These are phyloP conservation scores for Synanthedon andrenaeformis DNA, from an alignment of 2,888 invertebrate genomes.

Conservation along the genomic window DNA sequence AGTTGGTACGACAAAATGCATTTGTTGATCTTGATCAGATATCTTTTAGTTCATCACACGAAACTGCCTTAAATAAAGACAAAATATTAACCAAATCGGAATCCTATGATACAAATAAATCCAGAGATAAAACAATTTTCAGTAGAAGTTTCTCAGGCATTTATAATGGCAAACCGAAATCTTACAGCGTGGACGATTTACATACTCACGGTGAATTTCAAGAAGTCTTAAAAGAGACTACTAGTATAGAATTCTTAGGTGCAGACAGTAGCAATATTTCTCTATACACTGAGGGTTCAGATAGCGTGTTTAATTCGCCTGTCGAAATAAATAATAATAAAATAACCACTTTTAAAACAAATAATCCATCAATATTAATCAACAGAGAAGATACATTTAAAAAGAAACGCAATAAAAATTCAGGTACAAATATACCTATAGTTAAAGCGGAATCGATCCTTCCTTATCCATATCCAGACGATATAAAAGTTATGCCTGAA, in stretches of 20 bases:
- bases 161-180: constrained; percentile 56
- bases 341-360: constrained; percentile 2
- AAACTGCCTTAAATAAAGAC: constrained; percentile 6
- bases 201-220: constrained; percentile 31
- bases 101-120: constrained; percentile 18
- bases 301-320: constrained; percentile 39
- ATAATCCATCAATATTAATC: not conserved
- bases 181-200: constrained; percentile 54
- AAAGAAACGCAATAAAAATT: constrained; percentile 1
- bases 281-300: constrained; percentile 44
- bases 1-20: constrained; percentile 28
- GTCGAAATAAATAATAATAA: constrained; percentile 30
- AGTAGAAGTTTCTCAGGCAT: constrained; percentile 35
- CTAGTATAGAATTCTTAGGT: constrained; percentile 47
- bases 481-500: constrained; percentile 19
- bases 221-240: constrained; percentile 47
- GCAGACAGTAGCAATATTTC: constrained; percentile 35
- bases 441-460: constrained; percentile 43
- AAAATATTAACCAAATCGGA: constrained; percentile 30
- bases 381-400: constrained; percentile 2
- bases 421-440: constrained; percentile 21
- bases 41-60: constrained; percentile 16
- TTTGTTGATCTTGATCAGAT: constrained; percentile 14
- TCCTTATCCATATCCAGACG: constrained; percentile 39
- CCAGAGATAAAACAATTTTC: constrained; percentile 32